Base-by-base conservation (phyloP, 2,797 vertebrate genomes). In the Danio tinwini region DNA sequence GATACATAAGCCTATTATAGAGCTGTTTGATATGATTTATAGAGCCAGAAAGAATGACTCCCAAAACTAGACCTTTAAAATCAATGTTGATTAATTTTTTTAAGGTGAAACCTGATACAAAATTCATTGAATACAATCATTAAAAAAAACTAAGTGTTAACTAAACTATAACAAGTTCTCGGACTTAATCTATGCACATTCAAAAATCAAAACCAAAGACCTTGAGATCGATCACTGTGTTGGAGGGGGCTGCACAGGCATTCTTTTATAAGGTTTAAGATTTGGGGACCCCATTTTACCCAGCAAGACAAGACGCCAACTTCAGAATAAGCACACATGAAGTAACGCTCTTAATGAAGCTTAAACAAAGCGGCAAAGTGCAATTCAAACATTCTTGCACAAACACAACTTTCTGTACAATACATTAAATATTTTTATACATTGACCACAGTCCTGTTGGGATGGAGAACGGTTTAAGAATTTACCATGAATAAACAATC, bases 401-500 rank as follows among this genome's bases (percentile, higher is more conserved):
- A 56, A 64, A 49, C 11, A 65, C 68, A 67, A 77, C 14, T 39
- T 59, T 74, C 45, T 78, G 65, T 80, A 80, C 71, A 80, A 75
- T 63, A 49, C 40, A 55, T 67, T 74, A 56, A 50, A 56, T 13
- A 40, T 45, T 16, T 67, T 81, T 79, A 45, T 52, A 81, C 61
- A 81, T 76, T 72, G 42, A 73, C 61, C 64, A 21, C 52, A 82
- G 62, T 56, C 73, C 13, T 69, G 63, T 42, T 16, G 21, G 14
- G 40, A 72, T 67, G 69, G 44, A 64, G 42, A 47, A 50, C 29
- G 7, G 42, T 40, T 49, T 13, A 64, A 55, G 40, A 80, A 50
- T 56, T 80, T 42, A 88, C 86, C 86, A 74, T 49, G 19, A 82
- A 79, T 21, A 86, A 83, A 78, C 61, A 73, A 71, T 70, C 69